Base-by-base conservation (phyloP, 2,797 vertebrate genomes). In the Rhabdophis nuchalis region DNA sequence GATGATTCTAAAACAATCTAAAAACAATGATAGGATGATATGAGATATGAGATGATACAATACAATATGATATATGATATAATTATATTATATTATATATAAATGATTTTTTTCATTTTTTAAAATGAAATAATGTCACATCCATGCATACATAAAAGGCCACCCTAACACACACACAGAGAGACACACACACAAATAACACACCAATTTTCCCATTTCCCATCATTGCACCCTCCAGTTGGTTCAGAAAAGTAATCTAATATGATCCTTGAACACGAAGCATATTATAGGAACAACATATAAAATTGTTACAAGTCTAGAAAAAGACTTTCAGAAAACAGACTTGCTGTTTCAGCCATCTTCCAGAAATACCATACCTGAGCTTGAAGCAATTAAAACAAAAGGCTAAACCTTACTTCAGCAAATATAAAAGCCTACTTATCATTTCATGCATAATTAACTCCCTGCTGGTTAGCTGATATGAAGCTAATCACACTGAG, bases 341-440 rank as follows among this genome's bases (percentile, higher is more conserved):
- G 27, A 64, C 29, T 32, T 54, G 4, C 2, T n/a, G 10, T 57
- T 50, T 86, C 29, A 87, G 86, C 87, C 77, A 64, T 87, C 88
- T 85, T 90, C 52, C 7, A 16, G 68, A 27, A 91, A 82, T 85
- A 91, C 86, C 23, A 8, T 9, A 91, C 89, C 94, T 91, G 91
- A 94, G 92, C 91, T 90, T 64, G 85, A 82, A 36, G 82, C 92
- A 95, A 93, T 89, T 95, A 88, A 85, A 60, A 88, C 86, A 85
- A 90, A 82, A 58, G 86, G 36, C n/a, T 53, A 91, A 77, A 61
- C 72, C 89, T 54, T 68, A 50, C 52, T 54, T 12, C 27, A 86
- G 87, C 77, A 93, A 92, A 91, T 88, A 88, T 12, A 92, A 72
- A 87, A 54, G 58, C 46, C 1, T 20, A 93, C 54, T 92, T 90